phyloP scores from a whole-genome alignment of 2,888 invertebrate species.

The Orgyia antiqua region DNA sequence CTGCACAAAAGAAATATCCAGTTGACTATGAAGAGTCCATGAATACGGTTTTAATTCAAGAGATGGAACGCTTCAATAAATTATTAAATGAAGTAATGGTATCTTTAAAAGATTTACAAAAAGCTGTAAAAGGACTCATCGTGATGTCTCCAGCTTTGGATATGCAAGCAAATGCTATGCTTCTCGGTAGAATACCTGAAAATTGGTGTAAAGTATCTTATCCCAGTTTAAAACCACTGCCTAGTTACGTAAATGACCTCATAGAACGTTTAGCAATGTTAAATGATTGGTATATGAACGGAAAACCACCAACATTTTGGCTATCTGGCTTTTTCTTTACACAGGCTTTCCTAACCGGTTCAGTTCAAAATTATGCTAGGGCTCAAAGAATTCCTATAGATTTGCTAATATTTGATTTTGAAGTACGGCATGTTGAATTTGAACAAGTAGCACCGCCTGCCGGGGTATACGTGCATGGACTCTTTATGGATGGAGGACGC shows the following conservation, averaged over 20 bases:
- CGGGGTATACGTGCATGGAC: constrained; percentile 84
- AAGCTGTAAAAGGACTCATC: constrained; percentile 89
- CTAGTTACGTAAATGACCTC: constrained; percentile 90
- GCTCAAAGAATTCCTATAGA: constrained; percentile 93
- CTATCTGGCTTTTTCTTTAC: constrained; percentile 95
- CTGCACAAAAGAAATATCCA: constrained; percentile 81
- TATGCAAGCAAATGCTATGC: constrained; percentile 81
- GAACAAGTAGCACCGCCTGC: constrained; percentile 68
- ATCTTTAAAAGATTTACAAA: constrained; percentile 86
- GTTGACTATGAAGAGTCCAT: constrained; percentile 88
- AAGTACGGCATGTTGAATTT: constrained; percentile 74
- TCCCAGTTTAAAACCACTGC: constrained; percentile 91
- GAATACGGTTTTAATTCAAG: constrained; percentile 91
- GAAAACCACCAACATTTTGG: constrained; percentile 92
- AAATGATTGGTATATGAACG: constrained; percentile 81
- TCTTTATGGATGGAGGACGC: constrained; percentile 91
- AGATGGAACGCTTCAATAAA: constrained; percentile 85
- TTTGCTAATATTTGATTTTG: constrained; percentile 85
- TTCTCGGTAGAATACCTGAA: constrained; percentile 86
- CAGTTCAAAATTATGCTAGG: constrained; percentile 93
- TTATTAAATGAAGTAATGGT: constrained; percentile 80
- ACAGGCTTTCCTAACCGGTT: constrained; percentile 94
- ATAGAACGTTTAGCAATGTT: constrained; percentile 86
- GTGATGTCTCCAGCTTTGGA: constrained; percentile 93
- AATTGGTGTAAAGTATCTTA: constrained; percentile 92